Conservation (phyloP, 2,888 invertebrate species). For the Acronicta leporina region DNA sequence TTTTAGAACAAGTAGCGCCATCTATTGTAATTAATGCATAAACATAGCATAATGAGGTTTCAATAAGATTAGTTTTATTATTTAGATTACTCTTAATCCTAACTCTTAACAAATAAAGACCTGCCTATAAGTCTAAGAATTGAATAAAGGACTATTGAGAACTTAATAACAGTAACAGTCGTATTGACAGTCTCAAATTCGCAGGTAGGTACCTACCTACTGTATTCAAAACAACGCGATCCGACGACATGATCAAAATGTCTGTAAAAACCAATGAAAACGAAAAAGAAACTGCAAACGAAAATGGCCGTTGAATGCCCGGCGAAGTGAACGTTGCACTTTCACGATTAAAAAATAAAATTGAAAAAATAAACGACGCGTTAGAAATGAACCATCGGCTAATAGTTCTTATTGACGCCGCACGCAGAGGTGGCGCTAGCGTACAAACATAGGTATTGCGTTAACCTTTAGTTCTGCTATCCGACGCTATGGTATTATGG, state of each 20-base stretch:
- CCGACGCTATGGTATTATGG: conserved; percentile 73
- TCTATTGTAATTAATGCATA: conserved; percentile 75
- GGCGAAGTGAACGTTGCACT: conserved; percentile 87
- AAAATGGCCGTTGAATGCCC: conserved; percentile 84
- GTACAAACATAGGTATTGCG: conserved; percentile 52
- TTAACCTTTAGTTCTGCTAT: conserved; percentile 81
- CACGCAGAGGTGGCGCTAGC: conserved; percentile 68
- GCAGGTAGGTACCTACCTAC: too few relatives aligned
- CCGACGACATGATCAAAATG: conserved; percentile 81
- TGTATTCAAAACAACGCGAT: conserved; percentile 59
- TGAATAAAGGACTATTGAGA: conserved; percentile 5
- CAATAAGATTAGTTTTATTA: conserved; percentile 1
- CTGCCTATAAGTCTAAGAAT: background rate
- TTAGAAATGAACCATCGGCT: conserved; percentile 81
- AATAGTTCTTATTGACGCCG: conserved; percentile 74
- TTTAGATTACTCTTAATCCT: background rate
- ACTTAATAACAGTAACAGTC: conserved; percentile 28
- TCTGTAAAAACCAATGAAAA: conserved; percentile 83
- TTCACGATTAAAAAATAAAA: conserved; percentile 85
- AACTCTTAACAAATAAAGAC: background rate
- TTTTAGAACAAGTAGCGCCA: conserved; percentile 75
- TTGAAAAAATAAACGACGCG: conserved; percentile 77
- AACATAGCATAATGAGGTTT: conserved; percentile 58
- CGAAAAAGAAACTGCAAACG: conserved; percentile 80
- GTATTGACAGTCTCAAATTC: conserved; percentile 37